Evolutionary conservation across 2,888 invertebrate genomes (phyloP), one percentile per base, ranked within the genome.

Genomic region (Yponomeuta cagnagella): DNA sequence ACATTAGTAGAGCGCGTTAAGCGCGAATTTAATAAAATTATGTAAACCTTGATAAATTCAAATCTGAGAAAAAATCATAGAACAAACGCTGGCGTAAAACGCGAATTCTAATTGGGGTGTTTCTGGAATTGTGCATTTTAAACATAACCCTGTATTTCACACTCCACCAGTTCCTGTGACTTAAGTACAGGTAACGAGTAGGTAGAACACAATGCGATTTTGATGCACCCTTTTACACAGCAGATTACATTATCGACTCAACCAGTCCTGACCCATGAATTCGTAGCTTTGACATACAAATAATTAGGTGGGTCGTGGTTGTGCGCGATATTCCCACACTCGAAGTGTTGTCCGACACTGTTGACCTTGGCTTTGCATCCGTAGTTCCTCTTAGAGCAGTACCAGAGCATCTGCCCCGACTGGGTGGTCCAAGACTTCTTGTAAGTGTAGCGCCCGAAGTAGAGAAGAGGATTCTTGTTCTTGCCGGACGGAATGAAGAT

Each of bases 391-490:
- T 68, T 66, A 0, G 88, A 88, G 71, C 88, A 88, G 71, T 88
- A 88, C 88, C 88, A 88, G 0, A 88, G 78, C 1, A 87, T 79
- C 10, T 81, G n/a, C 12, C 48, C 48, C 48, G 23, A 48, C 31
- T 71, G 12, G 2, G 10, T n/a, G 3, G 6, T 52, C 31, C 15
- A 48, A 4, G 10, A n/a, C 48, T 23, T 68, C 23, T 82, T 84
- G 75, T 82, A 88, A 0, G 88, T 85, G 70, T 78, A 78, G 72
- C 83, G 80, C 68, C 80, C 84, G 77, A 84, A 87, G 72, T 86
- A 76, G 1, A 89, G 76, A 4, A 86, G 76, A 0, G 88, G 89
- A 71, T 88, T 83, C 70, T 86, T 87, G 0, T 88, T 87, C 77
- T 85, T 87, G 0, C 85, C 85, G 3, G 87, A 87, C 5, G 87